A percentile compares a stretch with the other conserved stretches of the same genome.
Conservation (phyloP, 1,140 invertebrate species). For the Drosophila kurseongensis region DNA sequence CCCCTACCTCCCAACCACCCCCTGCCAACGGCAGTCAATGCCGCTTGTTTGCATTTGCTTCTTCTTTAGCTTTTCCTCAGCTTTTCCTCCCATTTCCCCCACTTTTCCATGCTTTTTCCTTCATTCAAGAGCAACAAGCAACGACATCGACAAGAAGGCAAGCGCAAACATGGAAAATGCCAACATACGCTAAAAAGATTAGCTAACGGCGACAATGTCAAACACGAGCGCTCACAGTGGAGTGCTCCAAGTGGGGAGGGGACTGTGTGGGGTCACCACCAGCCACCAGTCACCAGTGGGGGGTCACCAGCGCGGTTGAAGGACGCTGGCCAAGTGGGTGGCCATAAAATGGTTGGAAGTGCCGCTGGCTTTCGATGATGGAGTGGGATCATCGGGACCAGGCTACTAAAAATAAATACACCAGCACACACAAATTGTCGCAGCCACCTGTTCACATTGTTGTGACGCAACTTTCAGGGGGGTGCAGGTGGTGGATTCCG, state of each 20-base stretch:
- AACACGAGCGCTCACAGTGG: constrained; percentile 60
- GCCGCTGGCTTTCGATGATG: constrained; percentile 33
- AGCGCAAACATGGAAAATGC: constrained; percentile 80
- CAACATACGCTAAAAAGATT: constrained; percentile 83
- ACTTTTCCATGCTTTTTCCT: constrained; percentile 57
- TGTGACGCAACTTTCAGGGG: constrained; percentile 69
- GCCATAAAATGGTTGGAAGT: constrained; percentile 65
- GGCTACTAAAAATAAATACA: constrained; percentile 80
- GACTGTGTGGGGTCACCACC: constrained; percentile 21
- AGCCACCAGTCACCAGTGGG: constrained; percentile 35
- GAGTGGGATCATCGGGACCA: constrained; percentile 23
- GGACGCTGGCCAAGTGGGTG: constrained; percentile 60
- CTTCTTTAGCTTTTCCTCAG: constrained; percentile 62
- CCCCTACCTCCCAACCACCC: background rate
- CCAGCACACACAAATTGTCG: constrained; percentile 78
- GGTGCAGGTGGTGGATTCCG: constrained; percentile 1
- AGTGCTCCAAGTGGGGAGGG: constrained; percentile 18
- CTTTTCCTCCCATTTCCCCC: constrained; percentile 50
- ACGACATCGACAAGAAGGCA: constrained; percentile 60
- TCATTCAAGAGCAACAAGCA: constrained; percentile 59
- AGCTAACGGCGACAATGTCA: constrained; percentile 82
- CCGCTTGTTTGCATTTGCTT: constrained; percentile 78
- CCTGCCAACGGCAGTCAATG: constrained; percentile 46
- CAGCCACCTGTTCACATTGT: constrained; percentile 82
- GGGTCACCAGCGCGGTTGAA: constrained; percentile 36